These are phyloP conservation scores for Aleiodes testaceus DNA, from an alignment of 2,888 invertebrate species.

Conservation along the genomic window DNA sequence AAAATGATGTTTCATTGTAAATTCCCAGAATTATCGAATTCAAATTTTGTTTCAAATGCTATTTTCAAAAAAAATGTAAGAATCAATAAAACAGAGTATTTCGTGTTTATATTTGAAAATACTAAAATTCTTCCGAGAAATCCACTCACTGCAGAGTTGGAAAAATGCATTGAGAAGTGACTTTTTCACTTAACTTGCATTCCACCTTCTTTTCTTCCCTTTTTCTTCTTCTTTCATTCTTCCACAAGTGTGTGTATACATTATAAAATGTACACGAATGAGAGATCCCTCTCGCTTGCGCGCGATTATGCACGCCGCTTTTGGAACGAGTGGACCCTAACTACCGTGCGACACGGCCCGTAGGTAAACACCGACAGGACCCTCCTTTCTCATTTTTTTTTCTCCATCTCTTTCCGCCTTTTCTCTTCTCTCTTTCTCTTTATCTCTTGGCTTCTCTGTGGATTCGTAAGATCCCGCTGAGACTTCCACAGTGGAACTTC, in stretches of 20 bases:
- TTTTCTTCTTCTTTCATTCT: background rate
- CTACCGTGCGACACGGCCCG: conserved; percentile 29
- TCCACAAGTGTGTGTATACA: conserved; percentile 18
- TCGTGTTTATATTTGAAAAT: too few relatives aligned
- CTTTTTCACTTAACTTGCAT: conserved; percentile 14
- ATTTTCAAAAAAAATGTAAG: background rate
- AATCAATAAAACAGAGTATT: too few relatives aligned
- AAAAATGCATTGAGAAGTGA: conserved; percentile 10
- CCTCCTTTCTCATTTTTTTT: background rate
- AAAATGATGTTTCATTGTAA: too few relatives aligned
- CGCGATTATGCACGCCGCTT: conserved; percentile 32
- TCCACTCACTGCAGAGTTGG: conserved; percentile 1
- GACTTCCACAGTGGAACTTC: background rate
- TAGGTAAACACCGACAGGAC: conserved; percentile 32
- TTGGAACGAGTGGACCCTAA: conserved; percentile 15
- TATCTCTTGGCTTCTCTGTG: too few relatives aligned
- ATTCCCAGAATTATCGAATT: too few relatives aligned
- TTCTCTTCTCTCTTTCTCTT: background rate
- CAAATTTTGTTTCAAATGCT: too few relatives aligned
- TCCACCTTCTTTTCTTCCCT: background rate
- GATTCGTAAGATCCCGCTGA: conserved; percentile 21
- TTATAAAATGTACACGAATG: conserved; percentile 21
- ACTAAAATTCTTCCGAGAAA: conserved; percentile 1
- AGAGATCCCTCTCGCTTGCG: conserved; percentile 24
- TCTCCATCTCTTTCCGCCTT: background rate